Conservation (phyloP, 2,888 invertebrate genomes). For the Digitonthophagus gazella region DNA sequence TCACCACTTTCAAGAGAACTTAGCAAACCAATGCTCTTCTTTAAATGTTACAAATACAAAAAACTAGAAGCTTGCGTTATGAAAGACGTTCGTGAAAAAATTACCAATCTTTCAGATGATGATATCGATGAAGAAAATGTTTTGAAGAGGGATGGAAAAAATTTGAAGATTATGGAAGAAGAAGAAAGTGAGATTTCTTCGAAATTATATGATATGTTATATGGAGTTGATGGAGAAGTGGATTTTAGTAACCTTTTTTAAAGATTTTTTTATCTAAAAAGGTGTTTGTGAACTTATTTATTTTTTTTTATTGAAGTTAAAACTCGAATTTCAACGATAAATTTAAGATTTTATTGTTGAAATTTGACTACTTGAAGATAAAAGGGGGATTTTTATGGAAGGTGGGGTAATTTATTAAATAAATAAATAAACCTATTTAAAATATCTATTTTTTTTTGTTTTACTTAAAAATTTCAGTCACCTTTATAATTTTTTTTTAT, state of each 20-base stretch:
- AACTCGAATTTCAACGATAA: conserved; percentile 47
- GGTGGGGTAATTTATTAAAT: too few relatives aligned
- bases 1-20: conserved; percentile 64
- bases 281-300: conserved; percentile 3
- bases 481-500: too few relatives aligned
- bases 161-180: conserved; percentile 52
- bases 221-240: conserved; percentile 56
- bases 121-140: conserved; percentile 54
- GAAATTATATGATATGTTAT: conserved; percentile 63
- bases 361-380: conserved; percentile 40
- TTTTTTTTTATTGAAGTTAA: neutral
- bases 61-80: conserved; percentile 70
- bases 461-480: too few relatives aligned
- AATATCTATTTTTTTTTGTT: too few relatives aligned
- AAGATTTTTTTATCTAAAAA: conserved; percentile 19
- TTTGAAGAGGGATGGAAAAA: conserved; percentile 56
- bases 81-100: conserved; percentile 68
- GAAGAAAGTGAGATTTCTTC: conserved; percentile 60
- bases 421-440: too few relatives aligned
- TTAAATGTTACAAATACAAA: conserved; percentile 72
- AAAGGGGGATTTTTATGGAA: too few relatives aligned
- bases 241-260: conserved; percentile 55
- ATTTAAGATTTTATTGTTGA: conserved; percentile 41
- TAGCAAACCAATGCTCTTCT: conserved; percentile 69
- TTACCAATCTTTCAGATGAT: conserved; percentile 56